These are phyloP conservation scores for Osmoderma eremita DNA, from an alignment of 2,888 invertebrate species.

Conservation along the genomic window DNA sequence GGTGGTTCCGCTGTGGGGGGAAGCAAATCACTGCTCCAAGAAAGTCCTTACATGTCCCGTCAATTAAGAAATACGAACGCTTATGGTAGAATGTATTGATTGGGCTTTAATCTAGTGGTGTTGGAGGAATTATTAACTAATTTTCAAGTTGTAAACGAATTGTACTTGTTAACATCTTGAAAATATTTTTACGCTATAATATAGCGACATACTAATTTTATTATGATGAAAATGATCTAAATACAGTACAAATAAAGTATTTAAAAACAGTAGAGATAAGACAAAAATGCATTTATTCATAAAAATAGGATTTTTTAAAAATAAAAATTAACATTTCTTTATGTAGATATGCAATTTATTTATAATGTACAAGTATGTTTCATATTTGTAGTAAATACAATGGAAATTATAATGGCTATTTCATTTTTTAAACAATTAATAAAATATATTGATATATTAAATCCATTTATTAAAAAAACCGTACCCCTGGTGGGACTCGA, in stretches of 20 bases:
- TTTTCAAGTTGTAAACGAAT: constrained; percentile 40
- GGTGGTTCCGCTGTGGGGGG: constrained; percentile 71
- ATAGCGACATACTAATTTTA: not conserved
- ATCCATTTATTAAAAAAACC: too few relatives aligned
- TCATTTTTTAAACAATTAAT: too few relatives aligned
- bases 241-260: not conserved
- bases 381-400: too few relatives aligned
- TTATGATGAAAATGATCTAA: not conserved
- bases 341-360: too few relatives aligned
- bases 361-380: too few relatives aligned
- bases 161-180: constrained; percentile 38
- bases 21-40: constrained; percentile 70
- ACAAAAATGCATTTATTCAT: not conserved
- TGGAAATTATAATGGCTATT: too few relatives aligned
- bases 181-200: constrained; percentile 16
- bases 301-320: too few relatives aligned
- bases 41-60: constrained; percentile 71
- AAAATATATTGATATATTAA: too few relatives aligned
- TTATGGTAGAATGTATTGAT: constrained; percentile 49
- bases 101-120: not conserved
- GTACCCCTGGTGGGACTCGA: constrained; percentile 89
- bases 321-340: too few relatives aligned
- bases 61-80: constrained; percentile 42
- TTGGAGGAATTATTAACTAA: not conserved
- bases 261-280: too few relatives aligned